Percentiles rank a stretch among this genome's conserved stretches.
These are phyloP conservation scores for Anguilla rostrata DNA, from an alignment of 2,113 vertebrate species.

Conservation along the genomic window DNA sequence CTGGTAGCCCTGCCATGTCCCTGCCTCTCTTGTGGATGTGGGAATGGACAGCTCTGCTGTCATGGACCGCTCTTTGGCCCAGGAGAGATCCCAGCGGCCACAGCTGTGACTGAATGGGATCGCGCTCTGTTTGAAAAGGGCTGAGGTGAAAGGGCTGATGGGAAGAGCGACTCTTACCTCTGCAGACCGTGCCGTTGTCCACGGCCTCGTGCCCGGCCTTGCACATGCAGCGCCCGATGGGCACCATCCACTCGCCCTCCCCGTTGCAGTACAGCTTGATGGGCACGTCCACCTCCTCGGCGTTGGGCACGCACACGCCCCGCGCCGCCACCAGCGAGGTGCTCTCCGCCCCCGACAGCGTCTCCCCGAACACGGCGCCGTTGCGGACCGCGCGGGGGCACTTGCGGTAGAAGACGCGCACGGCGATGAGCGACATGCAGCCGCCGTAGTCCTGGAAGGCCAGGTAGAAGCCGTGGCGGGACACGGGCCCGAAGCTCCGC, in stretches of 20 bases:
- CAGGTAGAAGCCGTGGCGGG: slow-evolving; percentile 90
- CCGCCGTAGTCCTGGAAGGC: slow-evolving; percentile 98
- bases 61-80: background rate
- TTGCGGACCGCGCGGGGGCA: slow-evolving; percentile 90
- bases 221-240: slow-evolving; percentile 96
- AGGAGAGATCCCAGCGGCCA: background rate
- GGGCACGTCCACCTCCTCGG: slow-evolving; percentile 94
- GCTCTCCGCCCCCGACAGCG: slow-evolving; percentile 91
- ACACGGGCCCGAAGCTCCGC: slow-evolving; percentile 93
- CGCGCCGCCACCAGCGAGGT: slow-evolving; percentile 91
- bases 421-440: slow-evolving; percentile 97
- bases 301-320: slow-evolving; percentile 88
- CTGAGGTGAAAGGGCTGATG: background rate
- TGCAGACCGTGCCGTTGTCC: slow-evolving; percentile 89
- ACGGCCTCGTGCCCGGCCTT: slow-evolving; percentile 88
- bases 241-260: slow-evolving; percentile 97
- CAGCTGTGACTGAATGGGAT: background rate
- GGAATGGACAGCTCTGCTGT: background rate
- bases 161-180: slow-evolving; percentile 74
- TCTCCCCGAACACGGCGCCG: slow-evolving; percentile 90
- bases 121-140: background rate
- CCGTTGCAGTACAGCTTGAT: slow-evolving; percentile 98
- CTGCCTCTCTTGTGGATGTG: background rate
- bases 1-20: background rate
- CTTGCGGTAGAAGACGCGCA: slow-evolving; percentile 95